Base-by-base conservation (phyloP, 2,888 invertebrate genomes). In the Malthinus seriepunctatus region DNA sequence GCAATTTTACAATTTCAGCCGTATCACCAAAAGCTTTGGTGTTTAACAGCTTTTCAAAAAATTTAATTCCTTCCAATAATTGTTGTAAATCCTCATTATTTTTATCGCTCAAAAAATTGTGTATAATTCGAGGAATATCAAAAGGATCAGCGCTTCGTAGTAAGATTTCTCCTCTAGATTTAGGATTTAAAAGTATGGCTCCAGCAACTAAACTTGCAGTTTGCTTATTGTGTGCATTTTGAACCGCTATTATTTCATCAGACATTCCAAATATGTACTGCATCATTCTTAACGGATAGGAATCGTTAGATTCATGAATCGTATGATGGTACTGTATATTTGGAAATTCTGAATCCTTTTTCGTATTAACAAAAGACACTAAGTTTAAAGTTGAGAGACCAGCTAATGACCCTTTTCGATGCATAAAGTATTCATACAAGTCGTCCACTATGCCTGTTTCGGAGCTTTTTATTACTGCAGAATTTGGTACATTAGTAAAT, bases 121-220 rank as follows among this genome's bases (percentile, higher is more conserved):
- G 80, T 67, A 84, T 78, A 42, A 90, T 84, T 31, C 79, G 67
- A 0, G 89, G 88, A 44, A 81, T 76, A 6, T 85, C 83, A 34
- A 77, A 73, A 0, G 87, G 86, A 70, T 88, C 73, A 0, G 73
- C 74, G 0, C 83, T 82, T 33, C 73, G 71, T 7, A 90, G 72
- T 60, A 78, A 76, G 4, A 90, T 69, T 54, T 70, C 69, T 10
- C 86, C 86, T 39, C 77, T 78, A 1, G 83, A 83, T 72, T 81
- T 79, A 0, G 83, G 83, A 0, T 97, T 83, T 70, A 97, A 76
- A 84, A 94, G 90, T 91, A 69, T 90, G 90, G 0, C 90, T 87
- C 71, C 93, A 91, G 45, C 82, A 6, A 46, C 10, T 3, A 53
- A 7, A 3, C 1, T 10, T 11, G 34, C 10, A 7, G 46, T 46